Base-by-base conservation (phyloP, 2,888 invertebrate genomes). In the Caenorhabditis becei region DNA sequence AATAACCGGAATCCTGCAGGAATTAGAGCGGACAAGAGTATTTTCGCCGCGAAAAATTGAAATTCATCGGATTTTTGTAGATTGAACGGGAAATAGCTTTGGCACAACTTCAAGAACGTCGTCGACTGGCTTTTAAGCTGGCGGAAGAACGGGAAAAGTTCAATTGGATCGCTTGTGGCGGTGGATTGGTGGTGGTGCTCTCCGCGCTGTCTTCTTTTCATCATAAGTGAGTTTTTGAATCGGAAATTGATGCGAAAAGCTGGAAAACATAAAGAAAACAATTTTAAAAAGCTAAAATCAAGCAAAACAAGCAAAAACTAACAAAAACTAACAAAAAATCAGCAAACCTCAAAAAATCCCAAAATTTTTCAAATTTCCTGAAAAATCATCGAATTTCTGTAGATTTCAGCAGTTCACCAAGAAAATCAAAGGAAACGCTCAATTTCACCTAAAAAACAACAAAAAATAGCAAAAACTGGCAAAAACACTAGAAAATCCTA, bases 41-140 rank as follows among this genome's bases (percentile, higher is more conserved):
- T 28, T 26, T 49, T 35, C 26, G 28, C 7, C 51, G 23, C 2
- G 20, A 47, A 70, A 47, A 59, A 58, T 44, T 26, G 20, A 0
- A 3, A 37, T 24, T 56, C 23, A 10, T 23, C 28, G 0, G 1
- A 16, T 47, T 62, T 49, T 44, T 77, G 41, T 71, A 85, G 85
- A 81, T 87, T 24, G 85, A 87, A 77, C 54, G 87, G 58, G 87
- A 87, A 74, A 59, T 87, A n/a, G 87, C 87, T 5, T 56, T 85
- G 18, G 70, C 70, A 11, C 83, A 85, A 61, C 59, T 85, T 20
- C 66, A 81, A 63, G 85, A 86, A 67, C 62, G 82, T 49, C 69
- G 85, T 28, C 67, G 67, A 18, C 28, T 81, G 7, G 86, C 86
- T 14, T 85, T 77, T 51, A 77, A 85, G 74, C 67, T 84, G 8